These are phyloP conservation scores for Platichthys stellatus DNA, from an alignment of 2,113 vertebrate genomes.

Conservation along the genomic window DNA sequence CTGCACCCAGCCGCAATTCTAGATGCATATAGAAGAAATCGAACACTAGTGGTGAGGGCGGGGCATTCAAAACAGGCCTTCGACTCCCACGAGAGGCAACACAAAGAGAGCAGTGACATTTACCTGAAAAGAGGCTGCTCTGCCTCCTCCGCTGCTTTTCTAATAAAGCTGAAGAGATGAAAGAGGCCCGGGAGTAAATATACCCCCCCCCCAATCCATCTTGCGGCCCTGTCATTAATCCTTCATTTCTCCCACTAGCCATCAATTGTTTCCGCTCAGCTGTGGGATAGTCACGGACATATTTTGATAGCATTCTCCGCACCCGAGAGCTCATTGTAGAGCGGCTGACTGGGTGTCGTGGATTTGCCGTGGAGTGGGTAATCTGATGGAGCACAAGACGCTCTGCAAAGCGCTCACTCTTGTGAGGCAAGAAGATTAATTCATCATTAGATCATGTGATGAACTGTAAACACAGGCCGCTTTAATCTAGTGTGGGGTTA, in stretches of 20 bases:
- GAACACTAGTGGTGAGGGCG: constrained; percentile 29
- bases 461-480: constrained; percentile 44
- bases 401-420: constrained; percentile 5
- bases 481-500: constrained; percentile 23
- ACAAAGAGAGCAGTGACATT: constrained; percentile 76
- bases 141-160: constrained; percentile 41
- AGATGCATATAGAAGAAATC: constrained; percentile 34
- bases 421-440: constrained; percentile 32
- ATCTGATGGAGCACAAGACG: constrained; percentile 9
- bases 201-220: constrained; percentile 33
- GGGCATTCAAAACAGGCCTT: constrained; percentile 67
- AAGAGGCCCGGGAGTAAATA: constrained; percentile 54
- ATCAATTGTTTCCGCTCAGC: constrained; percentile 18
- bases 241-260: constrained; percentile 40
- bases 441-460: constrained; percentile 48
- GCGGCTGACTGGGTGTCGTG: not conserved
- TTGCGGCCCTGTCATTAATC: constrained; percentile 43
- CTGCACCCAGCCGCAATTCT: constrained; percentile 14
- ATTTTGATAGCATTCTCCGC: not conserved
- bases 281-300: not conserved
- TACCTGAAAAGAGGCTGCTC: constrained; percentile 55
- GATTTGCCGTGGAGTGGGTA: constrained; percentile 3
- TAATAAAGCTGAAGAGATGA: constrained; percentile 56
- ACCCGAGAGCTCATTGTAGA: constrained; percentile 18
- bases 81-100: constrained; percentile 41